Evolutionary conservation across 2,888 invertebrate species (phyloP), one percentile per base, ranked within the genome.

Genomic region (Argynnis bischoffii): DNA sequence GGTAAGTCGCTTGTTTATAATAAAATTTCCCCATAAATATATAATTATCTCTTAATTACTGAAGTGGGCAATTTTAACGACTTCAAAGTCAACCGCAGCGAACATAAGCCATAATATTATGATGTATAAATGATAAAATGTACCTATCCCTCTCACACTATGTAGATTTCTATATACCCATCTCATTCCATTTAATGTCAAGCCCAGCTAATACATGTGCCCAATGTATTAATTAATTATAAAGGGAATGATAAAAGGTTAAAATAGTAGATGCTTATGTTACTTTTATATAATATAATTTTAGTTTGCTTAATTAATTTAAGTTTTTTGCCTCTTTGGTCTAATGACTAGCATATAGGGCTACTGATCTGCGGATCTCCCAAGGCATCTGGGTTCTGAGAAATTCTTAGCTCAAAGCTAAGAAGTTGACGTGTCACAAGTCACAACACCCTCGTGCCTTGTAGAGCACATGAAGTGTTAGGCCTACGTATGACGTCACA

Each of bases 91-190:
- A 81, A 77, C 75, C 72, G 75, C 73, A 76, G 78, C 79, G 76
- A 81, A 83, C 82, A 80, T 81, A 82, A 81, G 84, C 82, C 84
- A 86, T 80, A 79, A 86, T 80, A 79, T 86, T 18, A 18, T 18
- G 86, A 86, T 85, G 87, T 87, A 86, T 84, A 85, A 88, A 87
- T 85, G 83, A 86, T 86, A 81, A 85, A 81, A 78, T 76, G 75
- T 66, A 55, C 16, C 59, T 18, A 26, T 77, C 74, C 72, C 76
- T 69, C 61, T 78, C 74, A 35, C 63, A 67, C 75, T 51, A 26
- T 55, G 55, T 35, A 15, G 53, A n/a, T 41, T 31, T 35, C 21
- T 21, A 69, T 76, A 71, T 54, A 55, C 6, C 69, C 41, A 14
- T 77, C 74, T 65, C 66, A 48, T 70, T 73, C 71, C 6, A 74